Evolutionary conservation across 2,797 vertebrate species (phyloP).

Genomic region (Craterocephalus amniculus): DNA sequence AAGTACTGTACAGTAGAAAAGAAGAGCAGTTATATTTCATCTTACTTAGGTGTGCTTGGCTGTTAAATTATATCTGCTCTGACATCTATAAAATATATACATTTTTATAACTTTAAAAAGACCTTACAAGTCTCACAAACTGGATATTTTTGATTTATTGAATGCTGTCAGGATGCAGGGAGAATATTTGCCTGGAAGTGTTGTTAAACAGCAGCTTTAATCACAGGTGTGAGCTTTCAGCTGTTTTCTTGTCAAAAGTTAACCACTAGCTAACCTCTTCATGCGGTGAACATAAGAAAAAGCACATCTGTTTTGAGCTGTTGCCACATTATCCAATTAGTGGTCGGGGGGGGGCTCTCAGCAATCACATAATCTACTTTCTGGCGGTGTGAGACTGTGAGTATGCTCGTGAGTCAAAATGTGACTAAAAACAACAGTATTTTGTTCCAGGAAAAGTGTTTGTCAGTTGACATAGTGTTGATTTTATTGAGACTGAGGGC

Average conservation of each 20-base stretch:
- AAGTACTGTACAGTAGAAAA: neutral
- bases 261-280: conserved; percentile 30
- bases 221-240: conserved; percentile 26
- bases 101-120: too few relatives aligned
- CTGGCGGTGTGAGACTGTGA: conserved; percentile 30
- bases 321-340: conserved; percentile 62
- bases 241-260: conserved; percentile 37
- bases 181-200: neutral
- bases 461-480: conserved; percentile 35
- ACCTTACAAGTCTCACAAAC: neutral
- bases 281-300: conserved; percentile 44
- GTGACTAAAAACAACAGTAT: conserved; percentile 54
- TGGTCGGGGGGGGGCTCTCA: conserved; percentile 33
- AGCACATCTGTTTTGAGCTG: conserved; percentile 47
- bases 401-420: conserved; percentile 34
- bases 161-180: conserved; percentile 3
- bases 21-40: neutral
- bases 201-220: neutral
- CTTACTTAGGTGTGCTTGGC: neutral
- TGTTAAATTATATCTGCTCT: neutral
- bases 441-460: conserved; percentile 56
- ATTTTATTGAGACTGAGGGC: conserved; percentile 56
- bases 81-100: neutral
- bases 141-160: neutral
- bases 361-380: conserved; percentile 24